Evolutionary conservation across 2,888 invertebrate species (phyloP).

Genomic region (Smittia aterrima): DNA sequence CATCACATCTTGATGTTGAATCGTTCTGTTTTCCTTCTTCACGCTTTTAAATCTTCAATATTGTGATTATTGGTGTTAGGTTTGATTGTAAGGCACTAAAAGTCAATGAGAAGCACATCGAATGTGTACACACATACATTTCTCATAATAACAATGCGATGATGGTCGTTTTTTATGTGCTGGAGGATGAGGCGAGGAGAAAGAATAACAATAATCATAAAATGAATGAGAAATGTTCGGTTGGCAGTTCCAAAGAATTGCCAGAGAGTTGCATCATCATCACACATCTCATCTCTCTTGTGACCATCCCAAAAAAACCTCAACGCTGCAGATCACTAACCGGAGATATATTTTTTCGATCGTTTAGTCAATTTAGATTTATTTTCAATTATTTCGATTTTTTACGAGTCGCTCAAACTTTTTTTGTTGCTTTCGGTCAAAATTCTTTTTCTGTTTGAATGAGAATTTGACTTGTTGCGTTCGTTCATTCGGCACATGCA

Average conservation of each 20-base stretch:
- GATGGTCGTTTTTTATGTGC: slow-evolving; percentile 17
- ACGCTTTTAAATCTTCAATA: neutral
- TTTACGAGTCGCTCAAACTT: slow-evolving; percentile 8
- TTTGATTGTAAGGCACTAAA: slow-evolving; percentile 2
- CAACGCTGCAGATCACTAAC: neutral
- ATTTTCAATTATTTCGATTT: slow-evolving; percentile 17
- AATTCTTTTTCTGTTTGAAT: neutral
- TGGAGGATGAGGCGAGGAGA: neutral
- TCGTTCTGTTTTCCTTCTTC: neutral
- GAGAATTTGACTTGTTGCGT: neutral
- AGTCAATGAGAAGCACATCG: neutral
- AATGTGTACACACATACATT: slow-evolving; percentile 19
- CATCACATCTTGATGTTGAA: slow-evolving; percentile 14
- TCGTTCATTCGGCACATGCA: too few species aligned
- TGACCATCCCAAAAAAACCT: neutral
- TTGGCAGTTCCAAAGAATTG: slow-evolving; percentile 22
- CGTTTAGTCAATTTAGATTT: neutral
- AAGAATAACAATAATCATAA: slow-evolving; percentile 29
- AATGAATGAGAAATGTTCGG: slow-evolving; percentile 29
- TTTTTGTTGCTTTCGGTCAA: neutral
- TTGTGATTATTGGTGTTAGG: slow-evolving; percentile 14
- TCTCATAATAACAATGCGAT: slow-evolving; percentile 21
- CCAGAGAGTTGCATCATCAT: neutral
- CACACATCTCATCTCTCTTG: neutral
- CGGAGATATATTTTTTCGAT: neutral